Conservation (phyloP, 2,113 vertebrate genomes). For the Ptyas mucosa region DNA sequence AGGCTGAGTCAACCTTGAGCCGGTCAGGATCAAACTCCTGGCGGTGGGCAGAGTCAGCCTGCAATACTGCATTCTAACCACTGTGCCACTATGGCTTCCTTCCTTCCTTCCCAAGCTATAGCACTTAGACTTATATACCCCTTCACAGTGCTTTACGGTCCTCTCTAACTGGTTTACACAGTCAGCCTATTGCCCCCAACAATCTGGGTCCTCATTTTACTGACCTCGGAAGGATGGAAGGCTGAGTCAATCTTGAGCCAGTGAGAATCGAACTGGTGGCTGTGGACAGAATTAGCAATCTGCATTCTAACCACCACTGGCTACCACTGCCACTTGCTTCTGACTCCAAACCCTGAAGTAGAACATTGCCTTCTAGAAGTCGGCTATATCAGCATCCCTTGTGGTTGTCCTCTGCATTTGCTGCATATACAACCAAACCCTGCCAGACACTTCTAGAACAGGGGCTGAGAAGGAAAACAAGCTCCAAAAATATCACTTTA, state of each 20-base stretch:
- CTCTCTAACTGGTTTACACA: neutral
- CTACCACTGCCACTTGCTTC: neutral
- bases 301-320: neutral
- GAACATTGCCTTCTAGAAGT: neutral
- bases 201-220: neutral
- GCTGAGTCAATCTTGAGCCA: neutral
- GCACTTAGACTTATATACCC: too few relatives aligned
- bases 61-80: neutral
- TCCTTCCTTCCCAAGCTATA: too few relatives aligned
- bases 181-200: neutral
- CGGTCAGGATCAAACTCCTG: rapidly evolving
- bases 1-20: neutral
- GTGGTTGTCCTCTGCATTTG: neutral
- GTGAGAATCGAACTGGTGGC: neutral
- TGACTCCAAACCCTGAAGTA: neutral
- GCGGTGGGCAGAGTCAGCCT: neutral
- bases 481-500: neutral
- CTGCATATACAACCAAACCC: neutral
- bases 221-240: neutral
- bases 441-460: neutral
- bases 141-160: too few relatives aligned
- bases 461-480: neutral
- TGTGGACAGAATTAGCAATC: neutral
- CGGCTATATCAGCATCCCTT: neutral
- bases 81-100: too few relatives aligned